phyloP scores from a whole-genome alignment of 2,888 invertebrate genomes.

The Drosophila basisetae region DNA sequence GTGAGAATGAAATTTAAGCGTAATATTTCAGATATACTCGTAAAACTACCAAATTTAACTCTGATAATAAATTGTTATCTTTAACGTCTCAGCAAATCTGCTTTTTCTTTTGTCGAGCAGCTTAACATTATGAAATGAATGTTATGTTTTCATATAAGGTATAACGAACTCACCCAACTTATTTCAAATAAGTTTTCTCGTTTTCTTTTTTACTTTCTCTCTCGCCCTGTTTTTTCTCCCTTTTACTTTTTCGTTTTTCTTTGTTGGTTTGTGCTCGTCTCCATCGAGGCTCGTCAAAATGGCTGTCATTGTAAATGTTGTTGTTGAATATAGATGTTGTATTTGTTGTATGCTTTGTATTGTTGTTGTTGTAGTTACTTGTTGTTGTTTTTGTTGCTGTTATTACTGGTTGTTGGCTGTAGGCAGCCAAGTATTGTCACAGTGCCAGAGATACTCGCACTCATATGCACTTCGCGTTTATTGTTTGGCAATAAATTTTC shows the following conservation, averaged over 20 bases:
- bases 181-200: constrained; percentile 17
- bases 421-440: constrained; percentile 52
- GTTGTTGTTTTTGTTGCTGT: constrained; percentile 29
- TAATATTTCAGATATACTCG: background rate
- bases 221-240: background rate
- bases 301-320: constrained; percentile 50
- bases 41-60: background rate
- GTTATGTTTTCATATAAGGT: constrained; percentile 5
- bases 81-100: background rate
- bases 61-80: background rate
- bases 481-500: constrained; percentile 81
- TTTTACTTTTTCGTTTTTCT: constrained; percentile 12
- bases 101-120: background rate
- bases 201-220: background rate
- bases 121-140: background rate
- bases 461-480: constrained; percentile 64
- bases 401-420: constrained; percentile 42
- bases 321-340: constrained; percentile 20
- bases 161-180: constrained; percentile 21
- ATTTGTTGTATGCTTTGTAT: constrained; percentile 17
- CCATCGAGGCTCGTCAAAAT: constrained; percentile 65
- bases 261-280: constrained; percentile 39
- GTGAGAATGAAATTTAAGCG: background rate
- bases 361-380: constrained; percentile 21
- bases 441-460: constrained; percentile 22